phyloP scores from a whole-genome alignment of 1,140 invertebrate genomes.

The Sipha flava region DNA sequence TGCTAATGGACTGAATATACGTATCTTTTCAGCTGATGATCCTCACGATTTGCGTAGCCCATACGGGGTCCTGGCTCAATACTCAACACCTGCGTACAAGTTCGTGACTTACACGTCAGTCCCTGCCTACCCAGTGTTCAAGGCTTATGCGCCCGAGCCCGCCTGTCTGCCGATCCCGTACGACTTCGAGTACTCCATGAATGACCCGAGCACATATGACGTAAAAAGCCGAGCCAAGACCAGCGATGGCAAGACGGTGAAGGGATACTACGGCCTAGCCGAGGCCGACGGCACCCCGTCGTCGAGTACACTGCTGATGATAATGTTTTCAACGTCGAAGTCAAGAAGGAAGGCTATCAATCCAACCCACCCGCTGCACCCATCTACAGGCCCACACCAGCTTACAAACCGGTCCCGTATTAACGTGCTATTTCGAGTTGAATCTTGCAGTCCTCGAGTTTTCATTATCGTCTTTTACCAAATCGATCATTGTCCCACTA shows the following conservation, averaged over 20 bases:
- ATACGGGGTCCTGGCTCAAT: conserved; percentile 15
- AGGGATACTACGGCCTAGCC: conserved; percentile 36
- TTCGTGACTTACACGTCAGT: conserved; percentile 12
- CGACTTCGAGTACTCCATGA: conserved; percentile 60
- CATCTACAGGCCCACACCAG: conserved; percentile 33
- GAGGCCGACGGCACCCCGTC: conserved; percentile 40
- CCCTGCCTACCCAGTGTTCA: not conserved
- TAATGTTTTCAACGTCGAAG: conserved; percentile 33
- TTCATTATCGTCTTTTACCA: not conserved
- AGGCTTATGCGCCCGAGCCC: conserved; percentile 9
- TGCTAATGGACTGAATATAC: not conserved
- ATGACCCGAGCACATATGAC: conserved; percentile 58
- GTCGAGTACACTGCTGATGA: conserved; percentile 42
- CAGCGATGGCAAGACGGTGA: conserved; percentile 39
- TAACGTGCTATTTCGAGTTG: not conserved
- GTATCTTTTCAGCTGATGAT: conserved; percentile 1
- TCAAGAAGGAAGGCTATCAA: conserved; percentile 29
- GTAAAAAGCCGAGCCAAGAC: conserved; percentile 33
- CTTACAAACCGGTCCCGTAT: conserved; percentile 39
- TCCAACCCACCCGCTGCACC: not conserved
- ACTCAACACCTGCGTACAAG: conserved; percentile 35
- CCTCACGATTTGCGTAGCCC: not conserved
- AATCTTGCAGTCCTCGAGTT: not conserved
- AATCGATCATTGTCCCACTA: not conserved
- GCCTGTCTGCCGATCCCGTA: conserved; percentile 46